Evolutionary conservation across 2,113 vertebrate genomes (phyloP), one percentile per base, ranked within the genome.

Genomic region (Peucedramus taeniatus): DNA sequence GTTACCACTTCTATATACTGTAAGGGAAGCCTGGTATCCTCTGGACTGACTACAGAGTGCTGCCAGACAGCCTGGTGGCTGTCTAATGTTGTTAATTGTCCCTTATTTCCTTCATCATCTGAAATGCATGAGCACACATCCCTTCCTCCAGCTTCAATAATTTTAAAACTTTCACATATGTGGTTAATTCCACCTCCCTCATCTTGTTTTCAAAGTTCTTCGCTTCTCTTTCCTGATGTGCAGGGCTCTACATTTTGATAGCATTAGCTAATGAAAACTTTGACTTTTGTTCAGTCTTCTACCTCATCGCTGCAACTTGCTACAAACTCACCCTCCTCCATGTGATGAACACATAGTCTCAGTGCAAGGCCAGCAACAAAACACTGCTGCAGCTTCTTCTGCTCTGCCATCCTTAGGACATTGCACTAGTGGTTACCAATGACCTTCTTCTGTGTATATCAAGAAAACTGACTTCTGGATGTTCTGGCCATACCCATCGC

Each of bases 21-120:
- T 63, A 64, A 74, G 66, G 51, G 59, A 70, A 91, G 60, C 45
- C n/a, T 78, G 94, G 83, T 83, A 68, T 84, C 59, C 77, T 56
- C n/a, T 61, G 75, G 44, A 75, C 65, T 76, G 71, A 77, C 31
- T 70, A 85, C 37, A 3, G 42, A 89, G 70, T 0, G 0, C 66
- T 59, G 77, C 74, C 54, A 78, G 56, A 63, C 66, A 54, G 70
- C 53, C 66, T 93, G 44, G 69, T 89, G 80, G 54, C 87, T 90
- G 75, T 39, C 89, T 57, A 80, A 47, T 39, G 20, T 35, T 75
- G 60, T 64, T 93, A 89, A 59, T 42, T 74, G 47, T 59, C 28
- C n/a, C 37, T 76, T 42, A 57, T 54, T 69, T 91, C 79, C 91
- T 82, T 91, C 42, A 76, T 40, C 8, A 75, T 81, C 45, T 78